Base-by-base conservation (phyloP, 1,140 invertebrate species). In the Mya arenaria region DNA sequence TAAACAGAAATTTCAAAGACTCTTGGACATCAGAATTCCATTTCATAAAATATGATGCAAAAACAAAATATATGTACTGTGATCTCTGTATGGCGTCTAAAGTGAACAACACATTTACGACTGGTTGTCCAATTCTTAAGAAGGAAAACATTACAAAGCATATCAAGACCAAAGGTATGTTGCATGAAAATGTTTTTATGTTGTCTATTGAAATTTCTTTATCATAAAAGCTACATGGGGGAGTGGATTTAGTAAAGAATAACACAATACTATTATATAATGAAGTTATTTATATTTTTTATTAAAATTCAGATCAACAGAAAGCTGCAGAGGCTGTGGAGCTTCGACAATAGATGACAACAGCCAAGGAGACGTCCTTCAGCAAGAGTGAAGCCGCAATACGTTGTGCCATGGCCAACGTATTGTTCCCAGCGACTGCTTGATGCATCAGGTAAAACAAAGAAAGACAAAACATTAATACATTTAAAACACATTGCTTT, bases 11-110 rank as follows among this genome's bases (percentile, higher is more conserved):
- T n/a, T n/a, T n/a, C n/a, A n/a, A n/a, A n/a, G n/a, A n/a, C n/a
- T n/a, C n/a, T n/a, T n/a, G n/a, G n/a, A n/a, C n/a, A n/a, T n/a
- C n/a, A n/a, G n/a, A n/a, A n/a, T n/a, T n/a, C n/a, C n/a, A n/a
- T n/a, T n/a, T n/a, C n/a, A n/a, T n/a, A n/a, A n/a, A n/a, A n/a
- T n/a, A n/a, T n/a, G n/a, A n/a, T n/a, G n/a, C n/a, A n/a, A n/a
- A n/a, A n/a, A n/a, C n/a, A 69, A 71, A 25, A 44, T 48, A 39
- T 19, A 73, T 34, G 62, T 65, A 17, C 34, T 65, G 62, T 34
- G 36, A 30, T 17, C 3, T 65, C 4, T 65, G 25, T 36, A 65
- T 65, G 19, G 34, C 32, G 36, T 32, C 25, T 17, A 6, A 65
- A 23, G 37, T 34, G 19, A 28, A 6, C 32, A 63, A 63, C 34